Conservation (phyloP, 23 tunicate species). For the Ciona savignyi region DNA sequence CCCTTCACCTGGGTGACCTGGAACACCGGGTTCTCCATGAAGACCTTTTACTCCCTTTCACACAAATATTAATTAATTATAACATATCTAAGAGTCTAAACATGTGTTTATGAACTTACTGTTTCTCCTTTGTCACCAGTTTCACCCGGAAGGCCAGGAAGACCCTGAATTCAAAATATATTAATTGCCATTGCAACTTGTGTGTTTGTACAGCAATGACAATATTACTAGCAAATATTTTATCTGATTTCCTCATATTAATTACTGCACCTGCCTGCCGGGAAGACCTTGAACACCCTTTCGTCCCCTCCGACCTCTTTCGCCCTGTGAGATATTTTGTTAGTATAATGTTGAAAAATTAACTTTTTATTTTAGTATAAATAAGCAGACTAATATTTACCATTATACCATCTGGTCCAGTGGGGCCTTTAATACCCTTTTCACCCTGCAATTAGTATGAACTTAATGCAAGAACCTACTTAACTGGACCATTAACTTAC, state of each 20-base stretch:
- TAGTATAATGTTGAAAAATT: no score
- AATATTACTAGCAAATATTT: not conserved
- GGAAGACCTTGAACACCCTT: not conserved
- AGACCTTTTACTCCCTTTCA: not conserved
- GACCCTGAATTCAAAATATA: not conserved
- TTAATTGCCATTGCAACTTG: not conserved
- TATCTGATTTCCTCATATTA: not conserved
- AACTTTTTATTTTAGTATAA: no score
- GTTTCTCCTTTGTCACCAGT: not conserved
- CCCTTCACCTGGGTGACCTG: not conserved
- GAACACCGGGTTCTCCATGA: not conserved
- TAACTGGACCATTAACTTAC: not conserved
- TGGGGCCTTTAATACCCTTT: not conserved
- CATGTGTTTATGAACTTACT: not conserved
- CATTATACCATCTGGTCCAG: not conserved
- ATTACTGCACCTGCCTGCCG: conserved; percentile 2
- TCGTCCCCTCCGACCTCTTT: not conserved
- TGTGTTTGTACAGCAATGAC: not conserved
- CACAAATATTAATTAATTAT: not conserved
- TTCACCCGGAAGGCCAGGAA: not conserved
- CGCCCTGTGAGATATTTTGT: not conserved
- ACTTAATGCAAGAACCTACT: not conserved
- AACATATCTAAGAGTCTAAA: not conserved
- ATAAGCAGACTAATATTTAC: not conserved
- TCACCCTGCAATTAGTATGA: not conserved